Conservation (phyloP, 2,797 vertebrate species). For the Ispidina picta region DNA sequence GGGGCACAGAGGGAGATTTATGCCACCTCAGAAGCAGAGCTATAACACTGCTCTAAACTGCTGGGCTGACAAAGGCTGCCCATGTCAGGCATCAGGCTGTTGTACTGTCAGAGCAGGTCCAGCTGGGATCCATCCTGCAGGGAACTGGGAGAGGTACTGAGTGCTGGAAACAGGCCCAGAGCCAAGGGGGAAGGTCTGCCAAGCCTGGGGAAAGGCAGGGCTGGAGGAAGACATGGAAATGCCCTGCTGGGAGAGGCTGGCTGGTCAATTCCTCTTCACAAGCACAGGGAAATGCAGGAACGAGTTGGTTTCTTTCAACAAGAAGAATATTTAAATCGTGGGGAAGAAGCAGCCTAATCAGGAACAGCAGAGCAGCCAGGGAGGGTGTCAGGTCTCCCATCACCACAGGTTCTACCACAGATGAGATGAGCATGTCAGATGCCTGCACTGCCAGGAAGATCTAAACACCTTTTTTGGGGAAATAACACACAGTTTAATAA, state of each 20-base stretch:
- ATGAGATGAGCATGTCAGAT: neutral
- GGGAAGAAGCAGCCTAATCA: neutral
- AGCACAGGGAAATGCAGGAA: neutral
- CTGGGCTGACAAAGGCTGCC: neutral
- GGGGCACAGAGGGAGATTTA: neutral
- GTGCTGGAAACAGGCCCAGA: fast-evolving
- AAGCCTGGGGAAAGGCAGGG: neutral
- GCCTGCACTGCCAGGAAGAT: neutral
- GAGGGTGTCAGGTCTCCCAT: neutral
- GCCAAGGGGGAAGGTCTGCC: neutral
- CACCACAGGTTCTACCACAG: neutral
- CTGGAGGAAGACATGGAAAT: neutral
- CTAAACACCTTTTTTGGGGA: fast-evolving
- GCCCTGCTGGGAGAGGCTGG: fast-evolving
- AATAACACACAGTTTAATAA: neutral
- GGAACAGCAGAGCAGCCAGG: neutral
- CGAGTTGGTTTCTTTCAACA: neutral
- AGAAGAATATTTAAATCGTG: neutral
- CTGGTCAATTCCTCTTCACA: no score
- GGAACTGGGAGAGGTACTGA: neutral
- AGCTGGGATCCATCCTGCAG: neutral
- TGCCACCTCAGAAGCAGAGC: neutral
- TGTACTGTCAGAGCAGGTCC: neutral
- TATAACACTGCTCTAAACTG: neutral
- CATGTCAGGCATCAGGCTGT: no score